Evolutionary conservation across 1,140 invertebrate species (phyloP).

Genomic region (Cryptotermes secundus): DNA sequence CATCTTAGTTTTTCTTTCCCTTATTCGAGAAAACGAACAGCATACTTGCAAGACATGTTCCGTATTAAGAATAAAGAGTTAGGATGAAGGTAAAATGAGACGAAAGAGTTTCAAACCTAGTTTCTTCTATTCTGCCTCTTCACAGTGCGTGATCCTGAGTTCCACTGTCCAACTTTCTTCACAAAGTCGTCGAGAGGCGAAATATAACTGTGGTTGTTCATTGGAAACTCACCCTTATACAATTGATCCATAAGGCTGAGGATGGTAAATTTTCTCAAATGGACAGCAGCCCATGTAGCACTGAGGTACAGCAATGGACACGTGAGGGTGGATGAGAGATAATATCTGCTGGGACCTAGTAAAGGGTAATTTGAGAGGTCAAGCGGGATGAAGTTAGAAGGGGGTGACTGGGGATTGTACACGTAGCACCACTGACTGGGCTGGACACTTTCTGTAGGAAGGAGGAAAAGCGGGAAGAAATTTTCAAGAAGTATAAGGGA

Average conservation of each 20-base stretch:
- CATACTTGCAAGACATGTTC: neutral
- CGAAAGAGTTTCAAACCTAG: slow-evolving; percentile 10
- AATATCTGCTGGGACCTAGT: slow-evolving; percentile 10
- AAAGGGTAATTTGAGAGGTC: too few species aligned
- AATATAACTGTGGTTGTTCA: neutral
- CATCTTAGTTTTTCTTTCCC: neutral
- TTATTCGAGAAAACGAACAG: neutral
- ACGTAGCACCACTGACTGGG: neutral
- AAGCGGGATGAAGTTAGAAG: neutral
- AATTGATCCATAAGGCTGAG: slow-evolving; percentile 7
- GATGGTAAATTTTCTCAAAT: neutral
- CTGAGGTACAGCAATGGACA: neutral
- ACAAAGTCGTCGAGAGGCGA: neutral
- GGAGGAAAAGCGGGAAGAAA: neutral
- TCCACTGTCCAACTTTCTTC: neutral
- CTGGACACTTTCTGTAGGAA: neutral
- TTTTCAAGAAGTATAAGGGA: slow-evolving; percentile 8
- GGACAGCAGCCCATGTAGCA: slow-evolving; percentile 6
- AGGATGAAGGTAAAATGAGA: slow-evolving; percentile 3
- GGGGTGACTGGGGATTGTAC: neutral
- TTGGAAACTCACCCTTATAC: slow-evolving; percentile 16
- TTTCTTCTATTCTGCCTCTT: neutral
- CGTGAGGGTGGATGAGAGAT: neutral
- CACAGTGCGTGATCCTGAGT: neutral
- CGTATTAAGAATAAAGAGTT: neutral